Percentiles rank a stretch among this genome's conserved stretches.
Evolutionary conservation across 2,797 vertebrate genomes (phyloP).

Genomic region (Anomalospiza imberbis): DNA sequence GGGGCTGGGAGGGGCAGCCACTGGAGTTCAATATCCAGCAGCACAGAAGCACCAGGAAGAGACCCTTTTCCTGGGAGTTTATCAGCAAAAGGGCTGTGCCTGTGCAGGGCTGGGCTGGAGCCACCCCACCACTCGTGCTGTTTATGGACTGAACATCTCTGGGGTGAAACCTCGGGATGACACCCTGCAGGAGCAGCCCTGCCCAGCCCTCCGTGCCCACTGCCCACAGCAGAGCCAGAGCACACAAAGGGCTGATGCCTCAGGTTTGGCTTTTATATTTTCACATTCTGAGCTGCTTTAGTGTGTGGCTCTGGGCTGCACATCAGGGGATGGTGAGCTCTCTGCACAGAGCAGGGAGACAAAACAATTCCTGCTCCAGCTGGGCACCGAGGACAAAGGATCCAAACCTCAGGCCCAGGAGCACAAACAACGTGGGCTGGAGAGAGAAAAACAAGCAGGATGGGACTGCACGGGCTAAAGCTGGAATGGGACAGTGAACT

Average conservation of each 20-base stretch:
- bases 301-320: background rate
- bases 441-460: too few species aligned
- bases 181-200: background rate
- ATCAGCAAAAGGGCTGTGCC: background rate
- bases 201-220: background rate
- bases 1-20: background rate
- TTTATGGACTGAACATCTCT: fast-evolving
- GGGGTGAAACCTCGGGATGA: fast-evolving
- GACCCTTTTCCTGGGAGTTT: too few species aligned
- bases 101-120: background rate
- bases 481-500: too few species aligned
- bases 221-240: background rate
- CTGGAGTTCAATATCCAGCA: background rate
- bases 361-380: too few species aligned
- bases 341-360: too few species aligned
- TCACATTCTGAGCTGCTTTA: background rate
- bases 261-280: background rate
- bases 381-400: too few species aligned
- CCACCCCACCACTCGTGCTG: background rate
- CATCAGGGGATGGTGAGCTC: too few species aligned
- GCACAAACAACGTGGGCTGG: too few species aligned
- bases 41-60: background rate
- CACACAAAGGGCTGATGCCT: fast-evolving
- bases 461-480: too few species aligned
- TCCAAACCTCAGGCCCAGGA: too few species aligned